phyloP scores from a whole-genome alignment of 2,888 invertebrate genomes.

The Drosophila hamatofila region DNA sequence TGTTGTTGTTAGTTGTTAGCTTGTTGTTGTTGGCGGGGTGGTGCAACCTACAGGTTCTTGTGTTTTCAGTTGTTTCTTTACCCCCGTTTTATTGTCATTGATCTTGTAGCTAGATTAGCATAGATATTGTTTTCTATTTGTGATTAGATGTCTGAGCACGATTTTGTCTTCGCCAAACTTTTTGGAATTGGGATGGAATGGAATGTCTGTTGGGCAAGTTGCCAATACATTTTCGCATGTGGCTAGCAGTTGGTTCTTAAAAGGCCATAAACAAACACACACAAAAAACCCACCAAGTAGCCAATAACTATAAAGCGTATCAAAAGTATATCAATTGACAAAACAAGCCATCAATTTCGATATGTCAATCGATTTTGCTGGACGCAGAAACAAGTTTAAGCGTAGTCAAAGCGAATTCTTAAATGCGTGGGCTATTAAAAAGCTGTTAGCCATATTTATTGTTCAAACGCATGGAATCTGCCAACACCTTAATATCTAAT shows the following conservation, averaged over 20 bases:
- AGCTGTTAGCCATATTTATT: constrained; percentile 32
- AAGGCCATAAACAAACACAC: constrained; percentile 17
- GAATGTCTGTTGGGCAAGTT: constrained; percentile 50
- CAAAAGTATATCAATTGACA: constrained; percentile 51
- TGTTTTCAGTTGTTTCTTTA: constrained; percentile 46
- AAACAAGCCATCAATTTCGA: constrained; percentile 39
- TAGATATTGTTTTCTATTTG: constrained; percentile 80
- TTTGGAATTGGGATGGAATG: constrained; percentile 33
- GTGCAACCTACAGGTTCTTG: constrained; percentile 76
- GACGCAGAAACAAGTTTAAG: constrained; percentile 28
- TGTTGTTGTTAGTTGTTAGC: constrained; percentile 58
- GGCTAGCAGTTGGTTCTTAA: constrained; percentile 17
- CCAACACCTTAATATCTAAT: constrained; percentile 13
- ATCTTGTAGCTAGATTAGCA: constrained; percentile 79
- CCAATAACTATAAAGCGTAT: constrained; percentile 52
- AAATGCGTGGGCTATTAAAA: constrained; percentile 36
- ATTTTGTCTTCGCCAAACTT: constrained; percentile 62
- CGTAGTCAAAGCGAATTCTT: background rate
- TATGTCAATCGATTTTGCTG: constrained; percentile 25
- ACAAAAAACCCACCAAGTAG: constrained; percentile 3
- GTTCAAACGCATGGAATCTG: constrained; percentile 6
- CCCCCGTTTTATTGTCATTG: constrained; percentile 79
- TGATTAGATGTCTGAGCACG: constrained; percentile 77
- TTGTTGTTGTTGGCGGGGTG: constrained; percentile 55
- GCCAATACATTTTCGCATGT: constrained; percentile 13